phyloP scores from a whole-genome alignment of 2,888 invertebrate genomes.

The Patella caerulea region DNA sequence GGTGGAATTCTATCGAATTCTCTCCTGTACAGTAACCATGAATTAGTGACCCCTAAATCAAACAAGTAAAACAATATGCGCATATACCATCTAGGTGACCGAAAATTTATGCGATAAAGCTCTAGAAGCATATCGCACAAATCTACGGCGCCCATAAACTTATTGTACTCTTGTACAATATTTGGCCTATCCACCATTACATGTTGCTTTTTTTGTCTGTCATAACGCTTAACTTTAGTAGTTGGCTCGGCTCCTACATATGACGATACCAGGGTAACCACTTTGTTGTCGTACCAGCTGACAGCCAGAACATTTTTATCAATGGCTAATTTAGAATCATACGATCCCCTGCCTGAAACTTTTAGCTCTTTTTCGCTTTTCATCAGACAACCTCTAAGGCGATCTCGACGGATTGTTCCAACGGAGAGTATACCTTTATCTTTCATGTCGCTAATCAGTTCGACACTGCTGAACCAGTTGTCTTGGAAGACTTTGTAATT shows the following conservation, averaged over 20 bases:
- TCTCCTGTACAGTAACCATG: too few relatives aligned
- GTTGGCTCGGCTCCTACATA: conserved; percentile 2
- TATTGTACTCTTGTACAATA: conserved; percentile 21
- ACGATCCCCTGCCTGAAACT: conserved; percentile 15
- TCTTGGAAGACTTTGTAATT: conserved; percentile 36
- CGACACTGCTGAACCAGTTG: conserved; percentile 19
- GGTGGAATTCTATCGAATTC: too few relatives aligned
- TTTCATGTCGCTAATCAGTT: conserved; percentile 1
- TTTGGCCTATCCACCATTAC: conserved; percentile 9
- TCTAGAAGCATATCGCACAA: conserved; percentile 23
- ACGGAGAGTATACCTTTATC: conserved; percentile 7
- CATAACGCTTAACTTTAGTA: not conserved
- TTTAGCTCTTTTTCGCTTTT: conserved; percentile 14
- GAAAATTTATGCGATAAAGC: conserved; percentile 15
- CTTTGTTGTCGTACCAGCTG: too few relatives aligned
- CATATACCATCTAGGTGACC: not conserved
- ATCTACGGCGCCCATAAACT: conserved; percentile 28
- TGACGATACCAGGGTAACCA: not conserved
- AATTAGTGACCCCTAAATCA: too few relatives aligned
- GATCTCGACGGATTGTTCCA: not conserved
- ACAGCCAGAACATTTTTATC: not conserved
- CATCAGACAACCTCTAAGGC: not conserved
- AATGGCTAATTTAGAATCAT: conserved; percentile 16
- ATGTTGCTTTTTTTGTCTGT: not conserved
- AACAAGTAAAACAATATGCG: too few relatives aligned